These are phyloP conservation scores for Xestia xanthographa DNA, from an alignment of 2,888 invertebrate species.

Conservation along the genomic window DNA sequence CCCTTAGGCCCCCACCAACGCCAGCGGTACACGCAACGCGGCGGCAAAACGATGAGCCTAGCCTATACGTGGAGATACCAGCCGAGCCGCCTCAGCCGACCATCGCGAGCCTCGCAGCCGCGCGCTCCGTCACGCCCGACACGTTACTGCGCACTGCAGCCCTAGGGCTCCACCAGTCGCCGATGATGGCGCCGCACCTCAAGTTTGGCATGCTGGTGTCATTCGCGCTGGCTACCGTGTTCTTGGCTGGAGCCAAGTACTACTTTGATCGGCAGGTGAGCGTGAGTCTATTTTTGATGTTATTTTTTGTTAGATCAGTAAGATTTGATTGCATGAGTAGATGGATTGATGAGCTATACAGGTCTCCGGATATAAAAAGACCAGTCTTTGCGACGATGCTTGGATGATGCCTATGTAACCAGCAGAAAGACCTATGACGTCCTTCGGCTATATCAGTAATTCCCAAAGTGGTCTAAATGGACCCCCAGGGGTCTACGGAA, in stretches of 20 bases:
- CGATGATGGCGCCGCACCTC: constrained; percentile 90
- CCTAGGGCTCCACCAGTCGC: constrained; percentile 85
- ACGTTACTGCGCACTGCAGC: constrained; percentile 86
- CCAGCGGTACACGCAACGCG: constrained; percentile 80
- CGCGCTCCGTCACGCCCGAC: constrained; percentile 87
- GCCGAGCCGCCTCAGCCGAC: constrained; percentile 84
- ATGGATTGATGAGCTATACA: neutral
- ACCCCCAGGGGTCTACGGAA: too few relatives aligned
- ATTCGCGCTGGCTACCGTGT: constrained; percentile 92
- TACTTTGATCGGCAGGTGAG: constrained; percentile 92
- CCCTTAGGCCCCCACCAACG: constrained; percentile 78
- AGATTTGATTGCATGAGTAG: neutral
- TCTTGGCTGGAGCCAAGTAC: constrained; percentile 93
- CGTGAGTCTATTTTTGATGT: constrained; percentile 49
- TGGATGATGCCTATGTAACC: too few relatives aligned
- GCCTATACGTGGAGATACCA: constrained; percentile 87
- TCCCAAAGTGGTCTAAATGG: too few relatives aligned
- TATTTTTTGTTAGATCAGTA: neutral
- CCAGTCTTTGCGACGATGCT: neutral
- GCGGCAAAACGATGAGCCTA: constrained; percentile 82
- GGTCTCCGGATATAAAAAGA: neutral
- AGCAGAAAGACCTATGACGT: neutral
- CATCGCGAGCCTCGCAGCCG: constrained; percentile 86
- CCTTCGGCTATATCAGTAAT: too few relatives aligned
- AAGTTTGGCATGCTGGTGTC: constrained; percentile 94